Evolutionary conservation across 2,113 vertebrate genomes (phyloP), one percentile per base, ranked within the genome.

Genomic region (Corapipo altera): DNA sequence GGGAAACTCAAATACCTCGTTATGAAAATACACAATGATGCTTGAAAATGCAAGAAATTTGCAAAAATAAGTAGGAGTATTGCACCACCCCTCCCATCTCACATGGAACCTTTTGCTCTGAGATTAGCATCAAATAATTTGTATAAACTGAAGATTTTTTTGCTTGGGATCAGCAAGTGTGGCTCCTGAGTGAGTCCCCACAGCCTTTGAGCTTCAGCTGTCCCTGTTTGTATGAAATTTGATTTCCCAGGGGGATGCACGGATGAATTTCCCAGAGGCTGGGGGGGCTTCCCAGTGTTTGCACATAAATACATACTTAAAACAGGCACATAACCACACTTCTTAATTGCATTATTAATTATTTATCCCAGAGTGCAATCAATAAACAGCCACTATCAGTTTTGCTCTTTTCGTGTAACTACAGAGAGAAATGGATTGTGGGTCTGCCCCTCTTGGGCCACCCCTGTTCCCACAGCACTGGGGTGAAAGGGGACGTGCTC

Each of bases 291-390:
- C 92, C 90, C 76, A 54, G 7, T 65, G 41, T 62, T 93, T 85
- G 54, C 62, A 54, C 27, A 54, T 20, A 21, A 78, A 75, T 62
- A 22, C 41, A 7, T 82, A 32, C 69, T 91, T 62, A 30, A 88
- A 57, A 35, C 0, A 73, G 78, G 58, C 32, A 19, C 46, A 48
- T 24, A 85, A 37, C 71, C 64, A 64, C 78, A 8, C 32, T 76
- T 59, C 62, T 72, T 93, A 75, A 91, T 85, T 93, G 83, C 57
- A 2, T 41, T 54, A 52, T 96, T 71, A 88, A 93, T 95, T 93
- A 94, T 87, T 93, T 73, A 88, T 41, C 17, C 0, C 2, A 9
- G 78, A 83, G 64, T 17, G 28, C 71, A 32, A 30, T 90, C 90
- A 26, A 76, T 95, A 43, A 91, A 15, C 41, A 39, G 72, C 64